Evolutionary conservation across 2,797 vertebrate species (phyloP).

Genomic region (Hylomyscus alleni): DNA sequence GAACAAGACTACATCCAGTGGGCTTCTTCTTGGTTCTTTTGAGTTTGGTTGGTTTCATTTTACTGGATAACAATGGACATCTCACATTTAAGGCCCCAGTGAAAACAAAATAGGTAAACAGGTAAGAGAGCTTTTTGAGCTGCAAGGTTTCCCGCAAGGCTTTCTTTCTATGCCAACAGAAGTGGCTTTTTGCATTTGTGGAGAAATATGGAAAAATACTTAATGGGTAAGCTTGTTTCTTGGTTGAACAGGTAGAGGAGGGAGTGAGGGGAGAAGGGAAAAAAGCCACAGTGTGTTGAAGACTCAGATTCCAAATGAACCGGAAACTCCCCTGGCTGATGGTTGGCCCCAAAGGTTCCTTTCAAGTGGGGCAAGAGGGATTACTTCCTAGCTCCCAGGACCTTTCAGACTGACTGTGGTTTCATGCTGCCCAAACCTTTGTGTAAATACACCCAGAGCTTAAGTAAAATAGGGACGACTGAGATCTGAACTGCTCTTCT

Average conservation of each 20-base stretch:
- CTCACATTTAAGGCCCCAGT: neutral
- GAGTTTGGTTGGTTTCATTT: neutral
- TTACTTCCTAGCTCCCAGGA: conserved; percentile 40
- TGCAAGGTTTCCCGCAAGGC: neutral
- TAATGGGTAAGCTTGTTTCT: conserved; percentile 77
- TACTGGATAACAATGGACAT: neutral
- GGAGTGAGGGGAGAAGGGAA: neutral
- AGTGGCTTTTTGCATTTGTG: conserved; percentile 62
- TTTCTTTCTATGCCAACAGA: conserved; percentile 62
- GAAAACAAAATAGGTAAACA: conserved; percentile 9
- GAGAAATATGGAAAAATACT: conserved; percentile 83
- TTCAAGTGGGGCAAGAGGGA: conserved; percentile 80
- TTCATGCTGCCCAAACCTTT: conserved; percentile 72
- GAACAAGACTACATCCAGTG: neutral
- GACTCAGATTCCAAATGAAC: conserved; percentile 76
- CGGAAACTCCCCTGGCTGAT: conserved; percentile 77
- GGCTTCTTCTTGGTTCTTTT: neutral
- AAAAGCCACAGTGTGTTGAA: conserved; percentile 75
- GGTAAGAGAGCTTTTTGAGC: conserved; percentile 55
- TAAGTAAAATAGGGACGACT: conserved; percentile 80
- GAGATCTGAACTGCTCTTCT: conserved; percentile 37
- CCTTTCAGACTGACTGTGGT: conserved; percentile 70
- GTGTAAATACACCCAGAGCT: conserved; percentile 81
- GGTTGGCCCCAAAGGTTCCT: conserved; percentile 65
- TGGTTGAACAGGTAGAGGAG: conserved; percentile 66